Conservation (phyloP, 2,113 vertebrate genomes). For the Forbesichthys papilliferus region DNA sequence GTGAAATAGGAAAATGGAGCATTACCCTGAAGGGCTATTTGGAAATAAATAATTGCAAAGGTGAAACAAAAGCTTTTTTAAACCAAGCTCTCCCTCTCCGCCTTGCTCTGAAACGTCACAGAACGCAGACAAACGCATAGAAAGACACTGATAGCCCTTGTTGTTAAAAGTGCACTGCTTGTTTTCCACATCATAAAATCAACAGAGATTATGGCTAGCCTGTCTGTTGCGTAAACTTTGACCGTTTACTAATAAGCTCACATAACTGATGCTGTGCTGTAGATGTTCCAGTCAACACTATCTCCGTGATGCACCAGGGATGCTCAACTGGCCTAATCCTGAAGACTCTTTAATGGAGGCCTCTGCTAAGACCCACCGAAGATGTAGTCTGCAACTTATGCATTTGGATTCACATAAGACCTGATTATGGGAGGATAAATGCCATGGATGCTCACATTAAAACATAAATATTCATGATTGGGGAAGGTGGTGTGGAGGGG, state of each 20-base stretch:
- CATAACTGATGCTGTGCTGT: background rate
- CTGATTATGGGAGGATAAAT: conserved; percentile 77
- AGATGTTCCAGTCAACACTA: conserved; percentile 24
- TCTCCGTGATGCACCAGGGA: conserved; percentile 27
- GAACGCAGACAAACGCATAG: background rate
- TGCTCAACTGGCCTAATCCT: conserved; percentile 60
- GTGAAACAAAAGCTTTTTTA: conserved; percentile 94
- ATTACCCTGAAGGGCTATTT: conserved; percentile 99
- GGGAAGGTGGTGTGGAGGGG: conserved; percentile 38
- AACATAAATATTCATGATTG: conserved; percentile 75
- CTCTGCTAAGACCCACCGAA: conserved; percentile 57
- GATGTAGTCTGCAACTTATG: conserved; percentile 58
- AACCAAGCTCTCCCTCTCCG: conserved; percentile 67
- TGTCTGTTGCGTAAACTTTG: background rate
- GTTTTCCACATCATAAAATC: conserved; percentile 8
- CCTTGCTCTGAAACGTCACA: conserved; percentile 67
- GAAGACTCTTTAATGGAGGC: conserved; percentile 57
- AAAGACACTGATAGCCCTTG: background rate
- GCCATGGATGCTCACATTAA: conserved; percentile 74
- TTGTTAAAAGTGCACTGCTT: background rate
- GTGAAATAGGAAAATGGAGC: conserved; percentile 99
- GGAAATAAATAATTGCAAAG: conserved; percentile 99
- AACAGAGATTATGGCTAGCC: background rate
- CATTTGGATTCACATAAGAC: conserved; percentile 69
- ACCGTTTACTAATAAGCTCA: background rate